A percentile compares a stretch with the other conserved stretches of the same genome.
These are phyloP conservation scores for Heliconius sara DNA, from an alignment of 2,888 invertebrate species.

Conservation along the genomic window DNA sequence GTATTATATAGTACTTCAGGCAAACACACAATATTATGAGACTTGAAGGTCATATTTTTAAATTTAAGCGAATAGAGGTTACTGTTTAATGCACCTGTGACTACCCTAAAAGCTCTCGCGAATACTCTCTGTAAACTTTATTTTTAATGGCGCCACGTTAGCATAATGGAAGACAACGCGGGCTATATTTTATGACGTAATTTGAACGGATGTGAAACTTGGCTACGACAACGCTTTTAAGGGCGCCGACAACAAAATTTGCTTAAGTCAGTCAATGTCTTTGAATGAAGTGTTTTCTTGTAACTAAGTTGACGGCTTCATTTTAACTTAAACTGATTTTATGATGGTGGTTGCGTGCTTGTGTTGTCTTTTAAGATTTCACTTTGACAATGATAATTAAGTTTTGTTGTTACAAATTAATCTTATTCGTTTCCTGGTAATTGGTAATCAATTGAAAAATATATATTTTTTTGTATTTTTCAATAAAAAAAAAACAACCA, in stretches of 20 bases:
- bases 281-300: slow-evolving; percentile 51
- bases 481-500: neutral
- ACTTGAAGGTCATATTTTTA: slow-evolving; percentile 67
- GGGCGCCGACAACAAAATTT: slow-evolving; percentile 57
- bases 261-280: slow-evolving; percentile 54
- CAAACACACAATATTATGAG: slow-evolving; percentile 50
- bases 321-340: slow-evolving; percentile 45
- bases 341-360: slow-evolving; percentile 25
- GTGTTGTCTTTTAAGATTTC: slow-evolving; percentile 32
- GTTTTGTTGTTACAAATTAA: slow-evolving; percentile 26
- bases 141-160: slow-evolving; percentile 78
- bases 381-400: slow-evolving; percentile 27
- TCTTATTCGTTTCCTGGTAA: slow-evolving; percentile 15
- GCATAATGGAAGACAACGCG: slow-evolving; percentile 78
- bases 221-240: slow-evolving; percentile 75
- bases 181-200: slow-evolving; percentile 77
- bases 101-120: slow-evolving; percentile 75
- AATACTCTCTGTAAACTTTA: slow-evolving; percentile 74
- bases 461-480: too few relatives aligned
- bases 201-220: slow-evolving; percentile 77
- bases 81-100: slow-evolving; percentile 79
- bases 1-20: slow-evolving; percentile 35
- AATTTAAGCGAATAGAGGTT: slow-evolving; percentile 70
- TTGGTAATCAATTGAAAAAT: neutral
- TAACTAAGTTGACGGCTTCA: slow-evolving; percentile 50